phyloP scores from a whole-genome alignment of 2,888 invertebrate genomes.

The Trichopria drosophilae region DNA sequence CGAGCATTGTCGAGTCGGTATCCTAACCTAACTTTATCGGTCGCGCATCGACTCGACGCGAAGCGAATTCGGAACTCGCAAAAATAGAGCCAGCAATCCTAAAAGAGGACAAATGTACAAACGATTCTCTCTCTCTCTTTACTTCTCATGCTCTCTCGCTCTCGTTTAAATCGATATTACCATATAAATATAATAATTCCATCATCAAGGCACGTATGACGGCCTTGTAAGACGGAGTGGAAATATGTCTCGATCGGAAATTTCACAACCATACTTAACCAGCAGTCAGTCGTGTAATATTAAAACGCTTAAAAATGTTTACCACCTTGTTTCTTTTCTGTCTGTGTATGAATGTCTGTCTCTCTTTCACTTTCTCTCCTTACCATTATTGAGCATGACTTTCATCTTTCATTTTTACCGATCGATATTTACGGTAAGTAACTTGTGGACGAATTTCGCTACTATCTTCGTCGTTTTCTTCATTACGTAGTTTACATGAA shows the following conservation, averaged over 20 bases:
- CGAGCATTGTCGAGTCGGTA: no score
- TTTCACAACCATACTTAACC: constrained; percentile 54
- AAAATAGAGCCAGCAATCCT: no score
- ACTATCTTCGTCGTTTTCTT: constrained; percentile 5
- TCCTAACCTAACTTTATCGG: no score
- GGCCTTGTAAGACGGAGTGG: constrained; percentile 36
- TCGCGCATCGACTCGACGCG: no score
- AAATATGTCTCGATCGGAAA: constrained; percentile 35
- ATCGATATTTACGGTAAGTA: no score
- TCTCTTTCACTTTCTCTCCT: background rate
- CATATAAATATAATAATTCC: constrained; percentile 42
- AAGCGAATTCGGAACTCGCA: no score
- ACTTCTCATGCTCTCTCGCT: constrained; percentile 3
- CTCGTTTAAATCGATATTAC: constrained; percentile 35
- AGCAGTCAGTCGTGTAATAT: constrained; percentile 52
- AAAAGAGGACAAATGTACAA: constrained; percentile 33
- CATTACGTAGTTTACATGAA: constrained; percentile 2
- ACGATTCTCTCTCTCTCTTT: constrained; percentile 30
- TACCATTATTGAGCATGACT: constrained; percentile 1
- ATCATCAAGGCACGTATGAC: constrained; percentile 38
- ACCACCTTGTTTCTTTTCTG: no score
- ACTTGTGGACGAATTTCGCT: no score
- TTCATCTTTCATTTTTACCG: background rate
- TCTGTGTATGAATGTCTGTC: background rate
- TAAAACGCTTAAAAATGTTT: constrained; percentile 34